These are phyloP conservation scores for Centruroides vittatus DNA, from an alignment of 1,140 invertebrate species.

Conservation along the genomic window DNA sequence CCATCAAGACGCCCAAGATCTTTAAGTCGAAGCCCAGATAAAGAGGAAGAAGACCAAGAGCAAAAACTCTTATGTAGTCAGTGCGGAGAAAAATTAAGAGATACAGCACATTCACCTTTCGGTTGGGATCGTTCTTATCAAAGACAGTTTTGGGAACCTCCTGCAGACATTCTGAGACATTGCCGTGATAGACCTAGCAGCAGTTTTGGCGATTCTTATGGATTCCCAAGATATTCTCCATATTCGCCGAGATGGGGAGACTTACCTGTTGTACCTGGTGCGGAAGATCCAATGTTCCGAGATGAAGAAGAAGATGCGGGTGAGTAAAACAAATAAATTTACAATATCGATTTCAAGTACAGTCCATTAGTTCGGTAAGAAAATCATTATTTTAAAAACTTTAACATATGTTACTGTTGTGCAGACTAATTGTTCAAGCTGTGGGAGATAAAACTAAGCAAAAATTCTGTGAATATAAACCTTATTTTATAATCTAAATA, in stretches of 20 bases:
- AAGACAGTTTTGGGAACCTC: slow-evolving; percentile 1
- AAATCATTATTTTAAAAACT: too few relatives aligned
- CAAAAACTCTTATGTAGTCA: slow-evolving; percentile 4
- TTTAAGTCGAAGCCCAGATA: not conserved
- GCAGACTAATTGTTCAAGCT: too few relatives aligned
- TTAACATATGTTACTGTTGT: too few relatives aligned
- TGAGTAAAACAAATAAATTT: not conserved
- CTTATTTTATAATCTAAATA: too few relatives aligned
- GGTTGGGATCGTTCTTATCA: slow-evolving; percentile 5
- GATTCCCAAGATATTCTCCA: too few relatives aligned
- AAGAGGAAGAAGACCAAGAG: not conserved
- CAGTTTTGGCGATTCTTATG: not conserved
- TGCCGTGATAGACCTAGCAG: not conserved
- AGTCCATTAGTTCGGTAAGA: too few relatives aligned
- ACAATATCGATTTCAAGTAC: too few relatives aligned
- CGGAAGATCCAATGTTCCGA: slow-evolving; percentile 4
- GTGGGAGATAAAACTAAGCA: too few relatives aligned
- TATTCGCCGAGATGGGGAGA: too few relatives aligned
- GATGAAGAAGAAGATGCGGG: slow-evolving; percentile 14
- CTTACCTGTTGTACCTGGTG: too few relatives aligned
- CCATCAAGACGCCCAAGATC: too few relatives aligned
- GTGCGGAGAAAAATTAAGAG: slow-evolving; percentile 4
- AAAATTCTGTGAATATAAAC: too few relatives aligned
- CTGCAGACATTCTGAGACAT: not conserved
- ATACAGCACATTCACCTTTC: slow-evolving; percentile 1